phyloP scores from a whole-genome alignment of 2,888 invertebrate genomes.

The Epiperipatus broadwayi region DNA sequence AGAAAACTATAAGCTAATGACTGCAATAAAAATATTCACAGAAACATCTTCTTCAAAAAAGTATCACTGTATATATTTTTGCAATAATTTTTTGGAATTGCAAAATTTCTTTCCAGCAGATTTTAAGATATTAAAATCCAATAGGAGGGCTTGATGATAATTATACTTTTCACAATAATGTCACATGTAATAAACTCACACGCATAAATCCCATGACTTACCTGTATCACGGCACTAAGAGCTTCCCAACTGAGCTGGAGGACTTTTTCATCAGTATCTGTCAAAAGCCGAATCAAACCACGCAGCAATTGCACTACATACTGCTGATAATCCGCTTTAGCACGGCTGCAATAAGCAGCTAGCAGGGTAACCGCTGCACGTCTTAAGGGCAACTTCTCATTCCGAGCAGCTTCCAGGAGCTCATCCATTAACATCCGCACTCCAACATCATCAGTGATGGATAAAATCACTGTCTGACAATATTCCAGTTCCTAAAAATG shows the following conservation, averaged over 20 bases:
- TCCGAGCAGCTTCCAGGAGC: slow-evolving; percentile 52
- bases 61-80: too few species aligned
- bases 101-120: too few species aligned
- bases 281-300: slow-evolving; percentile 65
- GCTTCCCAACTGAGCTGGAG: slow-evolving; percentile 77
- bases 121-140: too few species aligned
- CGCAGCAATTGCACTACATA: slow-evolving; percentile 72
- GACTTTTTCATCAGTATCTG: slow-evolving; percentile 57
- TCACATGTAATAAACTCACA: too few species aligned
- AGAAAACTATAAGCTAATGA: too few species aligned
- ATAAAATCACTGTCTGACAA: slow-evolving; percentile 76
- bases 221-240: slow-evolving; percentile 64
- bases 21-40: too few species aligned
- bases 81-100: too few species aligned
- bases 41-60: too few species aligned
- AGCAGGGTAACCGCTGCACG: slow-evolving; percentile 68
- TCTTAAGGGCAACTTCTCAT: slow-evolving; percentile 41
- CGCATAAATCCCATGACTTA: too few species aligned
- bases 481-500: slow-evolving; percentile 59
- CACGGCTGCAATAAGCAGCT: slow-evolving; percentile 70
- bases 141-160: too few species aligned
- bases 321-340: slow-evolving; percentile 64
- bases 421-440: slow-evolving; percentile 70
- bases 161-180: too few species aligned
- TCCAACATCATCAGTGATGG: slow-evolving; percentile 60